phyloP scores from a whole-genome alignment of 2,797 vertebrate species.

The Orestias chungarensis region DNA sequence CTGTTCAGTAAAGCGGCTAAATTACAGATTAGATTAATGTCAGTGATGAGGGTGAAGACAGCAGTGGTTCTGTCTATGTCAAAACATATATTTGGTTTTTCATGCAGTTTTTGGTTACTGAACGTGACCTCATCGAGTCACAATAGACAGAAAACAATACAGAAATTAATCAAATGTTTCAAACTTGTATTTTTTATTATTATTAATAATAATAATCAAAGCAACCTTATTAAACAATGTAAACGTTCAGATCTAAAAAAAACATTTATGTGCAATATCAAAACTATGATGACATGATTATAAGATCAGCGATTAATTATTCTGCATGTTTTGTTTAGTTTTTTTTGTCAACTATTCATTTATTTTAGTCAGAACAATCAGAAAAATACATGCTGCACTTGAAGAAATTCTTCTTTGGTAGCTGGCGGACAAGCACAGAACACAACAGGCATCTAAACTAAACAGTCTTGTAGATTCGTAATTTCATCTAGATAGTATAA shows the following conservation, averaged over 20 bases:
- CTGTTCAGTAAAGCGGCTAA: not conserved
- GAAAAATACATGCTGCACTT: not conserved
- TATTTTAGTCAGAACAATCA: too few relatives aligned
- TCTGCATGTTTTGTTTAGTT: too few relatives aligned
- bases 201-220: not conserved
- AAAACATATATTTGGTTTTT: not conserved
- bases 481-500: not conserved
- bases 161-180: too few relatives aligned
- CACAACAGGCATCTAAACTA: not conserved
- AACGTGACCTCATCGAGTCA: not conserved
- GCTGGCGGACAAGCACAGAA: not conserved
- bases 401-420: not conserved
- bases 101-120: not conserved
- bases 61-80: not conserved
- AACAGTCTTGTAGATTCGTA: not conserved
- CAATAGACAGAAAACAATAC: not conserved
- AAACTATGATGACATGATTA: not conserved
- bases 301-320: too few relatives aligned
- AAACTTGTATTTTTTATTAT: not conserved
- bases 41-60: not conserved
- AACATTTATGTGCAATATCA: not conserved
- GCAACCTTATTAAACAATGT: not conserved
- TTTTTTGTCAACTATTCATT: too few relatives aligned
- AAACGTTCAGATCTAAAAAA: not conserved
- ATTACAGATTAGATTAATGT: not conserved